These are phyloP conservation scores for Acanthurus leucopareius DNA, from an alignment of 2,797 vertebrate genomes.

Conservation along the genomic window DNA sequence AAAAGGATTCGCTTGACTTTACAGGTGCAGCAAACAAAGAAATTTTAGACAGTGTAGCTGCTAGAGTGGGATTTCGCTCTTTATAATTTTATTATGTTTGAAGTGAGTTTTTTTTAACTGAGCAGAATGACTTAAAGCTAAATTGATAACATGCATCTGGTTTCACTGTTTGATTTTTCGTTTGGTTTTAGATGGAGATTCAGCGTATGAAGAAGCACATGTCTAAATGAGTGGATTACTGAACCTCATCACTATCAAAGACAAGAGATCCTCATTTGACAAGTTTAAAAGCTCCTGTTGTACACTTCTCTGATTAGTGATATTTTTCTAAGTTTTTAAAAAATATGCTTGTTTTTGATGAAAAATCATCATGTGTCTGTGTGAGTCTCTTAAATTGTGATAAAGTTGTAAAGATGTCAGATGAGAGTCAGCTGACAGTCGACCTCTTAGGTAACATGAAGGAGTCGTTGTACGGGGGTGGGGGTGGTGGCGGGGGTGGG, in stretches of 20 bases:
- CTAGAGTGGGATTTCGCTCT: neutral
- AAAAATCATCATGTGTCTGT: neutral
- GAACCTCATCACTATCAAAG: neutral
- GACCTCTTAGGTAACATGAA: no score
- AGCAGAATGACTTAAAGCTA: neutral
- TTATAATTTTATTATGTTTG: neutral
- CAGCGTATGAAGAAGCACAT: conserved; percentile 96
- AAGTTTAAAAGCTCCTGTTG: neutral
- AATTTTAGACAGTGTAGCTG: neutral
- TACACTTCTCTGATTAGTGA: neutral
- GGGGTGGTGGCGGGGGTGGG: no score
- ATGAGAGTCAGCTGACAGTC: no score
- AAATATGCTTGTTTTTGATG: conserved; percentile 6
- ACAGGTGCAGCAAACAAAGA: conserved; percentile 86
- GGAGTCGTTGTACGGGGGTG: no score
- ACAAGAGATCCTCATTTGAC: conserved; percentile 2
- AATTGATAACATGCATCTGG: neutral
- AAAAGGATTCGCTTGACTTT: conserved; percentile 96
- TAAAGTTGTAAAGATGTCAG: no score
- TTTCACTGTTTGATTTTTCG: conserved; percentile 23
- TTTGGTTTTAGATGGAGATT: conserved; percentile 91
- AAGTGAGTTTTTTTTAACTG: neutral
- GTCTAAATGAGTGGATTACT: conserved; percentile 85
- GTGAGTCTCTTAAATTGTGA: no score
- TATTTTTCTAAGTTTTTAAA: conserved; percentile 6